Evolutionary conservation across 2,888 invertebrate genomes (phyloP).

Genomic region (Entomobrya multifasciata): DNA sequence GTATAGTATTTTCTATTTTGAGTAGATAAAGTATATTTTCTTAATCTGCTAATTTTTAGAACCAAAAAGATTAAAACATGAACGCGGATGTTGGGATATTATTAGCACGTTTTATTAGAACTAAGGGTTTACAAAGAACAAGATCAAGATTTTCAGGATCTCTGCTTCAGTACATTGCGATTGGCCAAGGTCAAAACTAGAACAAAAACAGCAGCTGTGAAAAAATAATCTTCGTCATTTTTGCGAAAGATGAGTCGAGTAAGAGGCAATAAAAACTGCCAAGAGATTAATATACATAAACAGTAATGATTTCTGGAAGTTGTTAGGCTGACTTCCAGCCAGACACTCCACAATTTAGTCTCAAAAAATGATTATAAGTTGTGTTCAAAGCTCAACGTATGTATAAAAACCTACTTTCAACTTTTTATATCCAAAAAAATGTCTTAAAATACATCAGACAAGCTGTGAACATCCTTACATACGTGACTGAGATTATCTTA

Average conservation of each 20-base stretch:
- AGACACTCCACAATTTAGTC: too few relatives aligned
- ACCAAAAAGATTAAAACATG: not conserved
- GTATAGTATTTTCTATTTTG: not conserved
- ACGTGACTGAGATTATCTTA: not conserved
- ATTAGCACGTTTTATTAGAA: conserved; percentile 14
- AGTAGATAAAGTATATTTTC: not conserved
- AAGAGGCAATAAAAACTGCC: not conserved
- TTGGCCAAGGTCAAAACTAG: conserved; percentile 50
- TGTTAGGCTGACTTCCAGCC: not conserved
- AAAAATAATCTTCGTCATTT: not conserved
- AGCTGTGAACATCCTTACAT: not conserved
- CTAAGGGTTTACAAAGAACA: not conserved
- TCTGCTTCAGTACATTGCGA: conserved; percentile 51
- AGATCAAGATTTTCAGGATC: conserved; percentile 52
- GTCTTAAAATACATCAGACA: too few relatives aligned
- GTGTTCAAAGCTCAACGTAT: too few relatives aligned
- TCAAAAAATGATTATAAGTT: too few relatives aligned
- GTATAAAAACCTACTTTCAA: too few relatives aligned
- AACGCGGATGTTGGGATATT: too few relatives aligned
- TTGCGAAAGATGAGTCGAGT: not conserved
- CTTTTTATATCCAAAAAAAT: too few relatives aligned
- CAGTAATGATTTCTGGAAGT: not conserved
- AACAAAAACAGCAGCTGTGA: not conserved
- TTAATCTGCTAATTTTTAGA: not conserved
- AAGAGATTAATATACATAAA: not conserved